phyloP scores from a whole-genome alignment of 2,113 vertebrate genomes.

The Sciurus niger region DNA sequence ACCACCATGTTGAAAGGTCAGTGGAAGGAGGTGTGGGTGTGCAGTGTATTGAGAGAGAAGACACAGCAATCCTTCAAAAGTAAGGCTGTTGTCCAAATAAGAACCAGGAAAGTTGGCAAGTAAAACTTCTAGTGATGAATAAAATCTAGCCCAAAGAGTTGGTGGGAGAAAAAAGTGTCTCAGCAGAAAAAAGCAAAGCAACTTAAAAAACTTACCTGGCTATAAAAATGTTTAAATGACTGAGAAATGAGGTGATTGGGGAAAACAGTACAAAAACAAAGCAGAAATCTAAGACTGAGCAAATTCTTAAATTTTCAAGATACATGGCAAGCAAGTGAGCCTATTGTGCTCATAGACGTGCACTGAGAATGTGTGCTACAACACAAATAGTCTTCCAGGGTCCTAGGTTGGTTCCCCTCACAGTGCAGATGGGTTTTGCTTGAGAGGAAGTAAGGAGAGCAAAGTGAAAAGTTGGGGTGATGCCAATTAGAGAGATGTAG shows the following conservation, averaged over 20 bases:
- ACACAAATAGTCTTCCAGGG: not conserved
- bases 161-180: not conserved
- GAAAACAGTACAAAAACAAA: not conserved
- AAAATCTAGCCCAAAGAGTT: not conserved
- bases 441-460: not conserved
- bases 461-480: not conserved
- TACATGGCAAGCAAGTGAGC: not conserved
- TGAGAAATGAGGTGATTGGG: not conserved
- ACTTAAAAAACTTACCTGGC: not conserved
- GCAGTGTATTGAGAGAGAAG: not conserved
- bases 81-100: not conserved
- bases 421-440: not conserved
- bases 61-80: not conserved
- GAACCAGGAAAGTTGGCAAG: not conserved
- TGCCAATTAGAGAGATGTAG: not conserved
- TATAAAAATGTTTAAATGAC: not conserved
- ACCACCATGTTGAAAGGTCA: not conserved
- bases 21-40: no score
- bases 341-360: not conserved
- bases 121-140: not conserved
- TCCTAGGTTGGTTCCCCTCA: not conserved
- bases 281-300: not conserved
- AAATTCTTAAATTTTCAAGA: constrained; percentile 24
- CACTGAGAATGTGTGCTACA: not conserved
- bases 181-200: not conserved